A percentile compares a stretch with the other conserved stretches of the same genome.
Conservation (phyloP, 2,888 invertebrate species). For the Margaritifera margaritifera region DNA sequence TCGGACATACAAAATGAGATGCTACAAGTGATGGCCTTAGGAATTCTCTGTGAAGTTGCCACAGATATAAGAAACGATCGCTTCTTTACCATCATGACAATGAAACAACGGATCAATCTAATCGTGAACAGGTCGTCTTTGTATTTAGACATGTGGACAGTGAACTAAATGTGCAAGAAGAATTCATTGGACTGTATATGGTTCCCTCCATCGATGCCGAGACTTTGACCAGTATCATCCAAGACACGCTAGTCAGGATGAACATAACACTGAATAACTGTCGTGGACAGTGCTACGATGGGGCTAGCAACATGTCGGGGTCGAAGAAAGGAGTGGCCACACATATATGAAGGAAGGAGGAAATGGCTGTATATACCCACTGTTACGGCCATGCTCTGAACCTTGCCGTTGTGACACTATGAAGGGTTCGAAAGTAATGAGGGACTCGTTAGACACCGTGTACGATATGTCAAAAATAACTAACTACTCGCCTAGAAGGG, state of each 20-base stretch:
- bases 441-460: conserved; percentile 14
- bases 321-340: conserved; percentile 31
- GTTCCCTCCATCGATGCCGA: conserved; percentile 22
- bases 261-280: conserved; percentile 28
- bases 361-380: conserved; percentile 34
- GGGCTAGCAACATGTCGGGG: conserved; percentile 36
- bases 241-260: conserved; percentile 33
- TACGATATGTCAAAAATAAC: conserved; percentile 26
- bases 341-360: conserved; percentile 14
- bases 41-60: conserved; percentile 25
- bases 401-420: conserved; percentile 26
- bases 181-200: conserved; percentile 37
- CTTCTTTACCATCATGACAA: conserved; percentile 38
- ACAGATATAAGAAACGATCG: conserved; percentile 3
- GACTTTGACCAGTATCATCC: conserved; percentile 22
- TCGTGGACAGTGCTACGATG: conserved; percentile 39
- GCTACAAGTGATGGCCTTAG: conserved; percentile 32
- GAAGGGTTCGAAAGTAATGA: conserved; percentile 13
- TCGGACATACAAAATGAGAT: conserved; percentile 42
- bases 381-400: conserved; percentile 36
- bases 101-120: conserved; percentile 40
- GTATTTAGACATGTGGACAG: conserved; percentile 33
- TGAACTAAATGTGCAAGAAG: conserved; percentile 32
- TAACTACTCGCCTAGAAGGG: conserved; percentile 32
- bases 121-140: conserved; percentile 42